Evolutionary conservation across 2,113 vertebrate species (phyloP).

Genomic region (Sarotherodon lohbergeri): DNA sequence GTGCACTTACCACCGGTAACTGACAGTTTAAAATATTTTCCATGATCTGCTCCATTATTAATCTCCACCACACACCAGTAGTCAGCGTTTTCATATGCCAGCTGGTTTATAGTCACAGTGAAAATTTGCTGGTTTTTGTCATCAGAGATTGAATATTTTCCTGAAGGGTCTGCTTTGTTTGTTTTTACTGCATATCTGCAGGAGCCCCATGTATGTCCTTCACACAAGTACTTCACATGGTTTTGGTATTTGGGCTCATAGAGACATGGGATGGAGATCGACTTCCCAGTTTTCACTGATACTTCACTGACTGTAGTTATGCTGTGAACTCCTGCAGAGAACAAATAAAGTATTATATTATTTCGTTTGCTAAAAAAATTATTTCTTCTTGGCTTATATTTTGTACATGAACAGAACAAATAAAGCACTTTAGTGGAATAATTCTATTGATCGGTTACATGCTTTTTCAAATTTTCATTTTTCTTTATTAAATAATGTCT

Average conservation of each 20-base stretch:
- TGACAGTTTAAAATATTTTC: background rate
- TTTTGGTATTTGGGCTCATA: background rate
- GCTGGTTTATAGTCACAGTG: background rate
- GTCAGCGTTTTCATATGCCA: background rate
- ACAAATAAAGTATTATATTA: background rate
- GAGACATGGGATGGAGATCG: constrained; percentile 15
- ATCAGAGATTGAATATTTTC: background rate
- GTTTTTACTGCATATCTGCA: background rate
- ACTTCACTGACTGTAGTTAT: background rate
- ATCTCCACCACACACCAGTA: background rate
- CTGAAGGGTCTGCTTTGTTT: background rate
- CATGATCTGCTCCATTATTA: fast-evolving
- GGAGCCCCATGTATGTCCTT: fast-evolving
- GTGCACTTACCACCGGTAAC: background rate
- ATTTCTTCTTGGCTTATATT: background rate
- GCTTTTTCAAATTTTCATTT: background rate
- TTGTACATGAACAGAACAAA: background rate
- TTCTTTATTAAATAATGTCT: background rate
- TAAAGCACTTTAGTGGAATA: background rate
- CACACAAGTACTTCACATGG: constrained; percentile 36
- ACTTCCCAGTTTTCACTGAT: background rate
- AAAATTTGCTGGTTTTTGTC: background rate
- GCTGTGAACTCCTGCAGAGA: constrained; percentile 7
- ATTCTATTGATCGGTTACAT: fast-evolving
- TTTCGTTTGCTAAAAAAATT: background rate